phyloP scores from a whole-genome alignment of 2,888 invertebrate species.

The Lutraria lutraria region DNA sequence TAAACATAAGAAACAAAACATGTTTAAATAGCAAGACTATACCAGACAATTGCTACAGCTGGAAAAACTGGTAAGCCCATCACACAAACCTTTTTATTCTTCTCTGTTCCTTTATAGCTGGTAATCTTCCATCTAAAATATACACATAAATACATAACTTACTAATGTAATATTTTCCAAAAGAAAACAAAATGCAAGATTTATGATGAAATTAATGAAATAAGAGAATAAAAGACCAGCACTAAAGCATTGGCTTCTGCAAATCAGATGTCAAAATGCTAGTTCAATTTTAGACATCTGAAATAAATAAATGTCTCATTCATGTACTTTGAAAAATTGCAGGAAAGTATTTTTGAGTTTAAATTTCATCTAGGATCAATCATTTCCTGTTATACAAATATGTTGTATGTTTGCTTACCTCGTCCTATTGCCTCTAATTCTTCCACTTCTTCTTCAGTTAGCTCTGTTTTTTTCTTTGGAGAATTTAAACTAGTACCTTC shows the following conservation, averaged over 20 bases:
- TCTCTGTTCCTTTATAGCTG: conserved; percentile 71
- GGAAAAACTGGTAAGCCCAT: not conserved
- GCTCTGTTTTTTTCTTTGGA: conserved; percentile 73
- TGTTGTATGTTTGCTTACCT: conserved; percentile 36
- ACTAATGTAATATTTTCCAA: no score
- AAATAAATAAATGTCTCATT: no score
- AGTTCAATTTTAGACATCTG: no score
- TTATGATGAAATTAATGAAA: no score
- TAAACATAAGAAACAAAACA: not conserved
- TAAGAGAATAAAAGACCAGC: no score
- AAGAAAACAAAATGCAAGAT: no score
- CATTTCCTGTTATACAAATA: no score
- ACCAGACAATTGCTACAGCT: not conserved
- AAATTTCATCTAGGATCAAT: no score
- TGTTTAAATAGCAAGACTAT: not conserved
- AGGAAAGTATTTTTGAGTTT: no score
- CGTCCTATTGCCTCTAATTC: conserved; percentile 61
- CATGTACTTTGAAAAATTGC: no score
- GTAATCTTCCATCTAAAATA: conserved; percentile 68
- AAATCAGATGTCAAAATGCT: no score
- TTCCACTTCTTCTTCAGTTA: conserved; percentile 61
- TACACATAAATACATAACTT: not conserved
- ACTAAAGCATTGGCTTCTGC: no score
- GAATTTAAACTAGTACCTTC: conserved; percentile 83
- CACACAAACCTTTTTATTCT: conserved; percentile 58